A percentile compares a stretch with the other conserved stretches of the same genome.
Evolutionary conservation across 1,140 invertebrate genomes (phyloP).

Genomic region (Chionoecetes opilio): DNA sequence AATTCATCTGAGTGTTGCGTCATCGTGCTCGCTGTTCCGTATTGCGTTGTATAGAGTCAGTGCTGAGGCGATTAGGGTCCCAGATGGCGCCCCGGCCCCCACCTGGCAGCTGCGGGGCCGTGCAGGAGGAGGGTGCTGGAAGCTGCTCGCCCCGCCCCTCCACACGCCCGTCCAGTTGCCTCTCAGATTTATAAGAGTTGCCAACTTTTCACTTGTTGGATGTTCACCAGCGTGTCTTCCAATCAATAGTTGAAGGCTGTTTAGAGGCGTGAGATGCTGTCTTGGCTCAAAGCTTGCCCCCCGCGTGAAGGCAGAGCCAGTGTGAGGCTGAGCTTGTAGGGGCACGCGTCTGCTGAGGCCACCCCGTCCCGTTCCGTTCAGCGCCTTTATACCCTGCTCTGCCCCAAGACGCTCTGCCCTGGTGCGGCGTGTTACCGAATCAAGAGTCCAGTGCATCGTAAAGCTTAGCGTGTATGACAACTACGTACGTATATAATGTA

Average conservation of each 20-base stretch:
- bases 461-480: background rate
- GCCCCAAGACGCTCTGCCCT: background rate
- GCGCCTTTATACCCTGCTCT: too few species aligned
- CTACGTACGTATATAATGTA: too few species aligned
- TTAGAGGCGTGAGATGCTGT: conserved; percentile 14
- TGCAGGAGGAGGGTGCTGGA: background rate
- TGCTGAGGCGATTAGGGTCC: too few species aligned
- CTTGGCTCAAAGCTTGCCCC: background rate
- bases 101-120: background rate
- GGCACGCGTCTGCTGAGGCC: background rate
- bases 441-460: too few species aligned
- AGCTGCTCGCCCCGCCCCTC: conserved; percentile 11
- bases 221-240: background rate
- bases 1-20: too few species aligned
- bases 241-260: conserved; percentile 19
- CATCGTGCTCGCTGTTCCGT: too few species aligned
- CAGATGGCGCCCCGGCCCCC: background rate
- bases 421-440: background rate
- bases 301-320: background rate
- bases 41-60: too few species aligned
- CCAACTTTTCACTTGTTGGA: background rate
- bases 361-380: background rate
- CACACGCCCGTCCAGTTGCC: background rate
- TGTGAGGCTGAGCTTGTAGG: background rate
- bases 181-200: conserved; percentile 19